Evolutionary conservation across 2,888 invertebrate species (phyloP), one percentile per base, ranked within the genome.

Genomic region (Perizoma affinitatum): DNA sequence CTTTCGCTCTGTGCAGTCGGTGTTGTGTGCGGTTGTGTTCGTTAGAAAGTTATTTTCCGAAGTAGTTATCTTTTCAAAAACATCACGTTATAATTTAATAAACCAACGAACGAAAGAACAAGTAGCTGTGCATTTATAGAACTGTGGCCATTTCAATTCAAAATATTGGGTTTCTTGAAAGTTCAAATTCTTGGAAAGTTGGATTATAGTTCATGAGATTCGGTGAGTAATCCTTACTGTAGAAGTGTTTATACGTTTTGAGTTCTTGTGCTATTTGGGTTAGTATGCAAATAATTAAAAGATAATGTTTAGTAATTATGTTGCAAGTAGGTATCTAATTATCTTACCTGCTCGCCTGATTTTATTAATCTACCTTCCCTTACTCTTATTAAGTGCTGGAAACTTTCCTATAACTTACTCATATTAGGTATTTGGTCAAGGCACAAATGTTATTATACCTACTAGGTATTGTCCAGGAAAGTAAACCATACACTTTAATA

Each of bases 181-280:
- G 78, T 77, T 77, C 72, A 75, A 83, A 80, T 87, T 87, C 87
- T 85, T 78, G 83, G 88, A 88, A 90, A 85, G 83, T 87, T 83
- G 88, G 88, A 86, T 87, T 82, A 85, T 82, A 82, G 83, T 83
- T 76, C 83, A 79, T 74, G 74, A 75, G 75, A 79, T 83, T 84
- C 76, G 87, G 89, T 89, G 86, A 89, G 89, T 88, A 88, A 87
- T 85, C 68, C 72, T 73, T 76, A 45, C 46, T 62, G 36, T 61
- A 57, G 58, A 65, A 62, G 64, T 70, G 45, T 49, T 47, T 47
- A 36, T 46, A 60, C n/a, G 42, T 42, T 36, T 43, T 9, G 10
- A 10, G 6, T 56, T 56, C 5, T 51, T 42, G 42, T 41, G 6
- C 36, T 41, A 41, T 40, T 46, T 22, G 22, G n/a, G 5, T 38